Evolutionary conservation across 2,888 invertebrate species (phyloP).

Genomic region (Pomacea canaliculata): DNA sequence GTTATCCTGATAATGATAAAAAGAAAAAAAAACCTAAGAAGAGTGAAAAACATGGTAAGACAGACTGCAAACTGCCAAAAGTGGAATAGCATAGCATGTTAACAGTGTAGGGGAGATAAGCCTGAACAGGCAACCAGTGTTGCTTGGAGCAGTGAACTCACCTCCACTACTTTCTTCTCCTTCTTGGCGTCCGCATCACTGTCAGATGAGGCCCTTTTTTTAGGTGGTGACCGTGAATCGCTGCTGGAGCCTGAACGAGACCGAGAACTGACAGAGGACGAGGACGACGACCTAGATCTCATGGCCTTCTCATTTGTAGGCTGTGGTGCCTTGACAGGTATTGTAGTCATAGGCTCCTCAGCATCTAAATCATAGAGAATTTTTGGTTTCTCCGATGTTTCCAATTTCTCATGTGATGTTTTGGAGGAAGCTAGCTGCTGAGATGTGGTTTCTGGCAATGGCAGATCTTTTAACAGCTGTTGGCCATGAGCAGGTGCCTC

Average conservation of each 20-base stretch:
- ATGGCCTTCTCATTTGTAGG: constrained; percentile 9
- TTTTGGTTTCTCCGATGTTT: constrained; percentile 11
- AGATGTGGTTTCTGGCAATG: constrained; percentile 2
- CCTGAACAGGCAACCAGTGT: too few relatives aligned
- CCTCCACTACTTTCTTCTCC: constrained; percentile 42
- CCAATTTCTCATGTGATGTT: neutral
- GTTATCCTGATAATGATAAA: too few relatives aligned
- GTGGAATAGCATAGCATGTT: too few relatives aligned
- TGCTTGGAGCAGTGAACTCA: neutral
- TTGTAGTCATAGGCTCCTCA: constrained; percentile 33
- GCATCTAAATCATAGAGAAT: constrained; percentile 16
- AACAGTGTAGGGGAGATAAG: too few relatives aligned
- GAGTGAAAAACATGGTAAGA: too few relatives aligned
- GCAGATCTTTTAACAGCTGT: constrained; percentile 7
- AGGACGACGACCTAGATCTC: constrained; percentile 31
- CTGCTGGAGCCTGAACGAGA: constrained; percentile 26
- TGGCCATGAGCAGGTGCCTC: neutral
- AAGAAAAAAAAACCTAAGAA: too few relatives aligned
- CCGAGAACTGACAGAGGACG: constrained; percentile 28
- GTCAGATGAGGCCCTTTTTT: constrained; percentile 36
- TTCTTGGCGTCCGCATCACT: constrained; percentile 40
- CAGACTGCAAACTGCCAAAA: too few relatives aligned
- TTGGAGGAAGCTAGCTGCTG: neutral
- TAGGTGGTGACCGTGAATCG: constrained; percentile 40
- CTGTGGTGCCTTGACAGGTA: constrained; percentile 39